Percentiles rank a stretch among this genome's conserved stretches.
phyloP scores from a whole-genome alignment of 2,888 invertebrate genomes.

The Eledona agricola region DNA sequence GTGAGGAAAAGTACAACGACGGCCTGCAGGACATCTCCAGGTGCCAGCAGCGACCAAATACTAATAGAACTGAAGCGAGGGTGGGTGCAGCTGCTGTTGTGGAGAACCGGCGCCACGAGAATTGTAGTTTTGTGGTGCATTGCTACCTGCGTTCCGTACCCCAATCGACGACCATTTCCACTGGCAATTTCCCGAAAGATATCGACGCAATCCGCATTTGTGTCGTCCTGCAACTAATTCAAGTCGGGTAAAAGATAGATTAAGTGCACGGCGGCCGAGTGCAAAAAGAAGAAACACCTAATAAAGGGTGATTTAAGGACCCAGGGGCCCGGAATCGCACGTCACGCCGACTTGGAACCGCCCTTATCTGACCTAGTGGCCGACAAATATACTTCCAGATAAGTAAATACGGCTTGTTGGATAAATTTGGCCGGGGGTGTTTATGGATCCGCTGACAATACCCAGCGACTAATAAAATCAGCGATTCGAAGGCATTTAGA shows the following conservation, averaged over 20 bases:
- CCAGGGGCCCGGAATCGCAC: slow-evolving; percentile 40
- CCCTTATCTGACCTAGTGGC: slow-evolving; percentile 29
- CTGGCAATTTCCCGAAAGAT: background rate
- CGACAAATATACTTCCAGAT: slow-evolving; percentile 32
- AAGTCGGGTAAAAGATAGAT: too few species aligned
- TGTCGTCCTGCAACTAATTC: slow-evolving; percentile 7
- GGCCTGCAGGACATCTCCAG: slow-evolving; percentile 79
- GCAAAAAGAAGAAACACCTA: slow-evolving; percentile 45
- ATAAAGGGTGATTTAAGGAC: slow-evolving; percentile 50
- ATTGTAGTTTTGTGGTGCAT: slow-evolving; percentile 69
- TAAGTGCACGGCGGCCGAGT: slow-evolving; percentile 29
- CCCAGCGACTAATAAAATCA: too few species aligned
- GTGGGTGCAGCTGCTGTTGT: slow-evolving; percentile 85
- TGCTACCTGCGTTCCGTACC: slow-evolving; percentile 23
- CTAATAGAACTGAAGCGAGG: slow-evolving; percentile 71
- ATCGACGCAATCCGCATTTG: background rate
- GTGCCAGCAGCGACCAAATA: slow-evolving; percentile 71
- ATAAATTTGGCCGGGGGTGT: too few species aligned
- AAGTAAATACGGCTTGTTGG: slow-evolving; percentile 25
- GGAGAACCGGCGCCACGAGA: slow-evolving; percentile 80
- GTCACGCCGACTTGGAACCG: slow-evolving; percentile 37
- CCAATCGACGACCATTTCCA: background rate
- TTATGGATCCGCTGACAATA: too few species aligned
- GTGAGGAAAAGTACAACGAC: slow-evolving; percentile 79
- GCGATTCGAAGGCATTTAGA: too few species aligned